phyloP scores from a whole-genome alignment of 2,113 vertebrate genomes.

The Pristiophorus japonicus region DNA sequence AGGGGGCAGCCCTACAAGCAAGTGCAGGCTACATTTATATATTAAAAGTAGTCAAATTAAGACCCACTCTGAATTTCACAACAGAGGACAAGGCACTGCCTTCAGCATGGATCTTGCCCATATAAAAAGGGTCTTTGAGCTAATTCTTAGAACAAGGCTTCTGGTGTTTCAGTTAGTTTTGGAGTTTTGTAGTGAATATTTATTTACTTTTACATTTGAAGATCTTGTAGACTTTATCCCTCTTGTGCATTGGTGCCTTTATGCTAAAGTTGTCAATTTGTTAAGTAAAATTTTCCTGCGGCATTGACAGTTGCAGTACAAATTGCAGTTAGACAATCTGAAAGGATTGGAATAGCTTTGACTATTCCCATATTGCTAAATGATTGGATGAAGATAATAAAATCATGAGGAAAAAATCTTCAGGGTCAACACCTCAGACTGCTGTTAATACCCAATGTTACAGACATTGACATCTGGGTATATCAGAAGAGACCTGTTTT shows the following conservation, averaged over 20 bases:
- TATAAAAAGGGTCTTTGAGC: not conserved
- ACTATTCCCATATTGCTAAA: not conserved
- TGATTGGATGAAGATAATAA: not conserved
- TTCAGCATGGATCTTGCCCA: not conserved
- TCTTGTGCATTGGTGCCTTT: not conserved
- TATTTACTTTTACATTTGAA: not conserved
- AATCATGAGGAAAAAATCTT: not conserved
- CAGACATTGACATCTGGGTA: not conserved
- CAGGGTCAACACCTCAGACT: not conserved
- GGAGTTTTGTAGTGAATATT: not conserved
- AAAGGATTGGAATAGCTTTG: not conserved
- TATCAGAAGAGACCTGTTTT: not conserved
- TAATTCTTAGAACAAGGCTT: not conserved
- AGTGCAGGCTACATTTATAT: not conserved
- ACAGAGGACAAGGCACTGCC: not conserved
- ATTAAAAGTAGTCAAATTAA: not conserved
- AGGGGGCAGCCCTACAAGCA: not conserved
- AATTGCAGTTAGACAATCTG: not conserved
- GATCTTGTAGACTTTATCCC: not conserved
- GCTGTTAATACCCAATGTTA: not conserved
- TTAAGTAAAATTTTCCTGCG: not conserved
- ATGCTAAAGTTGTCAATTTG: not conserved
- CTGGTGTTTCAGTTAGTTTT: not conserved
- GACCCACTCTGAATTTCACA: not conserved
- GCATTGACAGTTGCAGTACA: not conserved